A percentile compares a stretch with the other conserved stretches of the same genome.
Evolutionary conservation across 2,113 vertebrate genomes (phyloP).

Genomic region (Scortum barcoo): DNA sequence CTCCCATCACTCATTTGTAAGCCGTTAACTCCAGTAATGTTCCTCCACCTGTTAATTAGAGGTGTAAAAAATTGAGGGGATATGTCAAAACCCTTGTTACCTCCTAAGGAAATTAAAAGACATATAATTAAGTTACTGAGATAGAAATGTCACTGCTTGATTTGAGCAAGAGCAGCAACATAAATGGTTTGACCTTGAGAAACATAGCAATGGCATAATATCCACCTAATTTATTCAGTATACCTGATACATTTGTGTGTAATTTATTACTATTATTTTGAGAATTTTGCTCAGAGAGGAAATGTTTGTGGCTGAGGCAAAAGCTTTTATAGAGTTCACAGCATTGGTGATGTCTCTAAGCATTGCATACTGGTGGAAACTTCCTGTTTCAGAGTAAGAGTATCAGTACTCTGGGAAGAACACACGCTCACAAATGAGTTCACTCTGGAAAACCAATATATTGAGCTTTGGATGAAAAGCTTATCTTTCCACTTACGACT

Average conservation of each 20-base stretch:
- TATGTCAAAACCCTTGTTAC: neutral
- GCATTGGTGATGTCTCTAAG: neutral
- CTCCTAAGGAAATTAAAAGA: neutral
- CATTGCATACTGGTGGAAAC: neutral
- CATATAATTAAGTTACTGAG: neutral
- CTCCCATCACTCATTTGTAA: neutral
- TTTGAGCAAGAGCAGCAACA: neutral
- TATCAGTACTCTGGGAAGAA: neutral
- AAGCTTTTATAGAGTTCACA: neutral
- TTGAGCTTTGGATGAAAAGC: neutral
- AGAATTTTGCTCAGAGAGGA: neutral
- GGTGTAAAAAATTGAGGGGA: neutral
- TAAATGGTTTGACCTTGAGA: slow-evolving; percentile 1
- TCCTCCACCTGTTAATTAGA: neutral
- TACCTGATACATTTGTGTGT: neutral
- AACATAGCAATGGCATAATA: neutral
- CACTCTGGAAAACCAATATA: neutral
- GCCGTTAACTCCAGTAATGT: neutral
- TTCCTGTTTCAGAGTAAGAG: slow-evolving; percentile 42
- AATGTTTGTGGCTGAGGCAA: neutral
- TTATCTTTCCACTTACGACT: neutral
- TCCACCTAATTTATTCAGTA: neutral
- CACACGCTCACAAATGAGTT: neutral
- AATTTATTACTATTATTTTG: neutral
- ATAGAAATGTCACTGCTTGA: neutral